A percentile compares a stretch with the other conserved stretches of the same genome.
phyloP scores from a whole-genome alignment of 2,888 invertebrate genomes.

The Priapulus caudatus region DNA sequence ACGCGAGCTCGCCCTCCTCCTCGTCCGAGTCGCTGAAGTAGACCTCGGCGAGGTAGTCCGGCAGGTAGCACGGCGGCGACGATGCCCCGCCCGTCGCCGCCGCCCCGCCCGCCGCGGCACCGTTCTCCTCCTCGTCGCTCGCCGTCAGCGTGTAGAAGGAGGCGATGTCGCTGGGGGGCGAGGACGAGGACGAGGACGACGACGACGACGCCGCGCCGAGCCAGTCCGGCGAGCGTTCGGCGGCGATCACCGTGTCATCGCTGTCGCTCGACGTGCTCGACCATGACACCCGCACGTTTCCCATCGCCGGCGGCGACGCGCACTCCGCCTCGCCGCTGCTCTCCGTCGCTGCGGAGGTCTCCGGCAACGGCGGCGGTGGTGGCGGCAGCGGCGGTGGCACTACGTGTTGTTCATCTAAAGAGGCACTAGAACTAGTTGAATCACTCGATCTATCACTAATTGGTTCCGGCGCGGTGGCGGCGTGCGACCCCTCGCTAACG shows the following conservation, averaged over 20 bases:
- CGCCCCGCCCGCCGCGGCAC: background rate
- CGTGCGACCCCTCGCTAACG: background rate
- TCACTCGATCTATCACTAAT: background rate
- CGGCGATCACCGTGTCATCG: background rate
- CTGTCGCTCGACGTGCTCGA: background rate
- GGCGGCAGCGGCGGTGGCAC: no score
- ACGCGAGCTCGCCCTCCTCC: background rate
- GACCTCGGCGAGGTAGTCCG: background rate
- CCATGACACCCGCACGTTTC: background rate
- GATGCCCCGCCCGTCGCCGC: background rate
- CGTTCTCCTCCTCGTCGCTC: background rate
- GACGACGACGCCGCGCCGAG: no score
- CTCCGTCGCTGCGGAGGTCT: background rate
- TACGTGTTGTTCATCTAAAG: no score
- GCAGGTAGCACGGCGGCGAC: background rate
- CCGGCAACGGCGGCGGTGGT: background rate
- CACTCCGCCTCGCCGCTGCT: background rate
- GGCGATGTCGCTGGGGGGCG: background rate
- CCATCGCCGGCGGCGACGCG: no score
- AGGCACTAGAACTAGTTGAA: slow-evolving; percentile 1
- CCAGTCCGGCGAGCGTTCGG: background rate
- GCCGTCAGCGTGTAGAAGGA: slow-evolving; percentile 1
- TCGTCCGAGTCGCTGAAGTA: slow-evolving; percentile 3
- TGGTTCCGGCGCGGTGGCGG: background rate
- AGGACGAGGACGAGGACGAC: background rate